phyloP scores from a whole-genome alignment of 2,113 vertebrate genomes.

The Anolis carolinensis region DNA sequence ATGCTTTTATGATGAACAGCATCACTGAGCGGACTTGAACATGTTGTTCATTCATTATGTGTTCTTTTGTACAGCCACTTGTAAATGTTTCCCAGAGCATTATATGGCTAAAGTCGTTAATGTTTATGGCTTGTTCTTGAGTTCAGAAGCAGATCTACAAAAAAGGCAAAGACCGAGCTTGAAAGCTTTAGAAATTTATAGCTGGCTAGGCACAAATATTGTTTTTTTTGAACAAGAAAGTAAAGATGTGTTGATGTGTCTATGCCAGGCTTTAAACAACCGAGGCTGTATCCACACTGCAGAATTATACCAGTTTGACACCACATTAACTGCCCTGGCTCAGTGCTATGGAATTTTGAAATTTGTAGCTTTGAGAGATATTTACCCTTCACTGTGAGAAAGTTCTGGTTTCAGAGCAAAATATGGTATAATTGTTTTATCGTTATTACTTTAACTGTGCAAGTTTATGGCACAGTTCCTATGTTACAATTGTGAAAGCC shows the following conservation, averaged over 20 bases:
- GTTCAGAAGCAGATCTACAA: neutral
- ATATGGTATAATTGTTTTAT: too few species aligned
- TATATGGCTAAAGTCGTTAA: neutral
- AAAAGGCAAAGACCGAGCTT: neutral
- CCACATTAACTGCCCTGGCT: too few species aligned
- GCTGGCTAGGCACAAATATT: neutral
- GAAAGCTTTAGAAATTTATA: neutral
- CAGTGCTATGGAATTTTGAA: too few species aligned
- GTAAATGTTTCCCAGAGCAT: conserved; percentile 2
- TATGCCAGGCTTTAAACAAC: neutral
- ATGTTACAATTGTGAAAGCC: neutral
- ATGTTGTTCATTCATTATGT: conserved; percentile 6
- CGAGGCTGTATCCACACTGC: neutral
- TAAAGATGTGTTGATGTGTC: neutral
- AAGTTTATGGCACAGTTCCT: neutral
- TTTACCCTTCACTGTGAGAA: too few species aligned
- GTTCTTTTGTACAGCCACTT: conserved; percentile 1
- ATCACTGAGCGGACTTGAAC: conserved; percentile 3
- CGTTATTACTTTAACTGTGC: neutral
- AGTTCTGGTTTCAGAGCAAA: too few species aligned
- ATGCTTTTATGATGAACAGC: conserved; percentile 9
- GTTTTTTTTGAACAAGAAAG: neutral
- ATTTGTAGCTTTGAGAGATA: too few species aligned
- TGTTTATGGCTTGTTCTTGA: neutral
- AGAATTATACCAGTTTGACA: too few species aligned